Conservation (phyloP, 2,113 vertebrate genomes). For the Sula dactylatra region DNA sequence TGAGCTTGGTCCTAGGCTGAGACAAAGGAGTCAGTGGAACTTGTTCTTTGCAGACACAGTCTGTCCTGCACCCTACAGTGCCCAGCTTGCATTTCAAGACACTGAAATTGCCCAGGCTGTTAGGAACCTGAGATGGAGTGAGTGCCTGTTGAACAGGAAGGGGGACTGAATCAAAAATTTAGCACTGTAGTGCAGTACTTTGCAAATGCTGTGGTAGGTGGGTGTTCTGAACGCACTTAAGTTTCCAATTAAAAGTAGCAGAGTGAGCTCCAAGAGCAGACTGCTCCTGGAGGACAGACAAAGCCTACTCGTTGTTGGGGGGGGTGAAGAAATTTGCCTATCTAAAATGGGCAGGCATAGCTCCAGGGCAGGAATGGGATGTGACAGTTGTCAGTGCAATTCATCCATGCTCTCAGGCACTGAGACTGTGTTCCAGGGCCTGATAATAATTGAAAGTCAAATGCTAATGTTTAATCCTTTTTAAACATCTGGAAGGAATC, state of each 20-base stretch:
- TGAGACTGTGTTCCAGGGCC: neutral
- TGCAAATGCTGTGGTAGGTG: neutral
- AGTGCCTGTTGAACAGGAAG: neutral
- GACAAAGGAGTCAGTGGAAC: neutral
- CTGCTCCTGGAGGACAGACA: neutral
- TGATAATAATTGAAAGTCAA: neutral
- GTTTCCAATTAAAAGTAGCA: neutral
- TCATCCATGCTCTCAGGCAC: neutral
- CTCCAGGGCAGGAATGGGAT: neutral
- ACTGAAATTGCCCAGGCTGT: neutral
- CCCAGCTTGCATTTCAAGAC: neutral
- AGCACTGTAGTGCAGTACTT: neutral
- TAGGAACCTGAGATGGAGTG: neutral
- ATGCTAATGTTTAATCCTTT: neutral
- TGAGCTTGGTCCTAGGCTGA: neutral
- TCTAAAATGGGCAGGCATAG: neutral
- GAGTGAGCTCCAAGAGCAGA: neutral
- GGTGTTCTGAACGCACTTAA: neutral
- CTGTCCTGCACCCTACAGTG: neutral
- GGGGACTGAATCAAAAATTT: neutral
- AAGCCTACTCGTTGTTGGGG: neutral
- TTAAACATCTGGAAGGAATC: neutral
- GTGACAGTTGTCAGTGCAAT: neutral
- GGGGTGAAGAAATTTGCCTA: neutral
- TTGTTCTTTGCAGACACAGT: neutral